phyloP scores from a whole-genome alignment of 92 coral and sea anemone species.

The Palythoa grandis region DNA sequence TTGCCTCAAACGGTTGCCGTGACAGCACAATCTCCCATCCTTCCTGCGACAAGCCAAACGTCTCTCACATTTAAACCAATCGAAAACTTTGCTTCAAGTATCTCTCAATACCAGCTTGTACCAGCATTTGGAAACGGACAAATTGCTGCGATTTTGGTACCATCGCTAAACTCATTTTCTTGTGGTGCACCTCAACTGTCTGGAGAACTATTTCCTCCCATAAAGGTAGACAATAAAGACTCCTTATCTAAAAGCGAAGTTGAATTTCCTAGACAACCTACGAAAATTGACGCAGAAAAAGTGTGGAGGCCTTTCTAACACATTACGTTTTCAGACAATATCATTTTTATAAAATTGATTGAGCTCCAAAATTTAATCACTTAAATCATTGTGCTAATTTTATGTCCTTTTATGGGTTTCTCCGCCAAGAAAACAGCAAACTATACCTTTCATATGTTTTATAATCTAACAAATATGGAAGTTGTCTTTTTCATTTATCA shows the following conservation, averaged over 20 bases:
- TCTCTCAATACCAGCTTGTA: constrained; percentile 51
- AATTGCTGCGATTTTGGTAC: constrained; percentile 50
- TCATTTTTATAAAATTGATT: too few species aligned
- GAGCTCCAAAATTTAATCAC: too few species aligned
- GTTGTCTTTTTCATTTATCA: too few species aligned
- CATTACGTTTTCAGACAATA: too few species aligned
- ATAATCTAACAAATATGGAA: too few species aligned
- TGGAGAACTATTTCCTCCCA: constrained; percentile 32
- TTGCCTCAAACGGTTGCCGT: background rate
- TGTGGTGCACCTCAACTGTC: constrained; percentile 10
- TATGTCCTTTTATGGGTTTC: too few species aligned
- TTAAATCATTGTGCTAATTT: too few species aligned
- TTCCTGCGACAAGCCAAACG: constrained; percentile 31
- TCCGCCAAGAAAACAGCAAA: too few species aligned
- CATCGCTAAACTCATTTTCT: constrained; percentile 52
- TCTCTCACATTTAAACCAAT: constrained; percentile 44
- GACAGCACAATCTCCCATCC: constrained; percentile 24
- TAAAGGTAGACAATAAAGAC: constrained; percentile 31
- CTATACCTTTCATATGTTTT: too few species aligned
- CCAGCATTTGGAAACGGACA: constrained; percentile 55
- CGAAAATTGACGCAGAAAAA: constrained; percentile 23
- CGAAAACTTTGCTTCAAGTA: constrained; percentile 15
- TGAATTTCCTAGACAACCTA: constrained; percentile 21
- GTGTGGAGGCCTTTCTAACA: constrained; percentile 37
- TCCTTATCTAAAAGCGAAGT: background rate